These are phyloP conservation scores for Dysdera silvatica DNA, from an alignment of 1,140 invertebrate species.

Conservation along the genomic window DNA sequence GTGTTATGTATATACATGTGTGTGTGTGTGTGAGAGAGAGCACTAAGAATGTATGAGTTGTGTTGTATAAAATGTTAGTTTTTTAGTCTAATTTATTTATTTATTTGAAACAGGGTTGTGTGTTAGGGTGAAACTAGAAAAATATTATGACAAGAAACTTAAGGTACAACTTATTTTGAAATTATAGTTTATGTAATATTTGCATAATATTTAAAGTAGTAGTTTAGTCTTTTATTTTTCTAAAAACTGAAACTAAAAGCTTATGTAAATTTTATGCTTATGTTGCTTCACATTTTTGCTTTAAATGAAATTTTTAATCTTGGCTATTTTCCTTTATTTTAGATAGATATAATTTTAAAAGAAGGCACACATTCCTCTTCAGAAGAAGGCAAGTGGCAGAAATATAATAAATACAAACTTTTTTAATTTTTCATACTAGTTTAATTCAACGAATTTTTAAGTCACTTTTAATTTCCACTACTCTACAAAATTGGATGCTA, in stretches of 20 bases:
- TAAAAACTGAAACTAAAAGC: too few relatives aligned
- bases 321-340: background rate
- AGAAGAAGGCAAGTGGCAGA: constrained; percentile 42
- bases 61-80: background rate
- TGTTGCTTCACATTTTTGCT: background rate
- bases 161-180: constrained; percentile 55
- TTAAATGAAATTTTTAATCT: background rate
- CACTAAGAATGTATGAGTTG: background rate
- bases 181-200: constrained; percentile 53
- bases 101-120: constrained; percentile 47
- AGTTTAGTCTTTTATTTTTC: too few relatives aligned
- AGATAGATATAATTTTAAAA: constrained; percentile 25
- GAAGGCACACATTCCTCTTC: constrained; percentile 83
- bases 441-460: too few relatives aligned
- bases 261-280: too few relatives aligned
- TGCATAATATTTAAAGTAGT: constrained; percentile 50
- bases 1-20: too few relatives aligned
- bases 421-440: too few relatives aligned
- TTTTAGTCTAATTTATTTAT: background rate
- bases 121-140: constrained; percentile 75
- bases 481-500: too few relatives aligned
- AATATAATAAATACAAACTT: background rate
- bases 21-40: too few relatives aligned
- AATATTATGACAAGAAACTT: constrained; percentile 65
- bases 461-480: too few relatives aligned